phyloP scores from a whole-genome alignment of 2,888 invertebrate species.

The Lissocephala sabroskyi region DNA sequence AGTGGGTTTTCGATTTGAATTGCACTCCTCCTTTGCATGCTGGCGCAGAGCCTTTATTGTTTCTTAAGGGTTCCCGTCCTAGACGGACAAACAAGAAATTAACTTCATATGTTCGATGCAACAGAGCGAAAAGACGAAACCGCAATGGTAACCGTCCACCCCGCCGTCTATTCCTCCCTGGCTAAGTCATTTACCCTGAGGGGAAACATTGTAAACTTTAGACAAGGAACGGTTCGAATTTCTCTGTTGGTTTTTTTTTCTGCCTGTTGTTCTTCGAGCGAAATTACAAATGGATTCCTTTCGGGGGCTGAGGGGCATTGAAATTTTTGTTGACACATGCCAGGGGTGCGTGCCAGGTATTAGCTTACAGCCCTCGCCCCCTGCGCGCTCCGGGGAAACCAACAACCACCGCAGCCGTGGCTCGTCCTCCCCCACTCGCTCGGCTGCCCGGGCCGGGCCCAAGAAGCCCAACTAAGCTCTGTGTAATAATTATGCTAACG shows the following conservation, averaged over 20 bases:
- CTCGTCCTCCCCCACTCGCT: not conserved
- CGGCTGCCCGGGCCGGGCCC: not conserved
- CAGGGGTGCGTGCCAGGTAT: slow-evolving; percentile 29
- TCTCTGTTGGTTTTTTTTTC: slow-evolving; percentile 26
- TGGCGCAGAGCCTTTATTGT: too few species aligned
- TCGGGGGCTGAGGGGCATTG: slow-evolving; percentile 4
- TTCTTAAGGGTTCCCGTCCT: slow-evolving; percentile 30
- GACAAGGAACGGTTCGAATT: slow-evolving; percentile 23
- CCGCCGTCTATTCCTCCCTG: not conserved
- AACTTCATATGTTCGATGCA: slow-evolving; percentile 48
- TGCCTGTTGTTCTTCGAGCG: slow-evolving; percentile 20
- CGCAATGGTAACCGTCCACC: slow-evolving; percentile 7
- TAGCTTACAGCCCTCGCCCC: slow-evolving; percentile 29
- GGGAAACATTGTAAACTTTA: slow-evolving; percentile 1
- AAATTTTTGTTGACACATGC: slow-evolving; percentile 30
- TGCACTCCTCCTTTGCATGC: too few species aligned
- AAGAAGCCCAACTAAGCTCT: slow-evolving; percentile 36
- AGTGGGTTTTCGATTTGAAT: too few species aligned
- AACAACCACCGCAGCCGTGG: too few species aligned
- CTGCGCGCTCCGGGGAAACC: not conserved
- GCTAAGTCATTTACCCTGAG: slow-evolving; percentile 6
- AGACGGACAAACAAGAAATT: slow-evolving; percentile 45
- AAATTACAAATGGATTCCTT: slow-evolving; percentile 9
- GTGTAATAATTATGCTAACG: slow-evolving; percentile 66
- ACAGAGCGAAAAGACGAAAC: slow-evolving; percentile 25